These are phyloP conservation scores for Fratercula arctica DNA, from an alignment of 2,797 vertebrate genomes.

Conservation along the genomic window DNA sequence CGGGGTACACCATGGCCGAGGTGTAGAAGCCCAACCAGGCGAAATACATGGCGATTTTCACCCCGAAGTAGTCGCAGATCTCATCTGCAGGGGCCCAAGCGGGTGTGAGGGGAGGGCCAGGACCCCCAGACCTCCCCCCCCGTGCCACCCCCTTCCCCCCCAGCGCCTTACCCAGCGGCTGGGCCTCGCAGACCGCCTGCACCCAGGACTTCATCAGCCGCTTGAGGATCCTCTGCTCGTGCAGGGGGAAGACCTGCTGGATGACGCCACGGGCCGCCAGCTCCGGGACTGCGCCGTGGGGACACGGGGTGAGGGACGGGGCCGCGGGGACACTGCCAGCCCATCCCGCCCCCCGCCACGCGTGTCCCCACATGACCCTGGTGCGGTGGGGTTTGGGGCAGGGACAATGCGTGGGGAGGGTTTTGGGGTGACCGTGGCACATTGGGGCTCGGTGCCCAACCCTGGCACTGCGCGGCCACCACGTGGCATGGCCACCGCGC, in stretches of 20 bases:
- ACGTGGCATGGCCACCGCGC: background rate
- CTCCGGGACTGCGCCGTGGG: conserved; percentile 86
- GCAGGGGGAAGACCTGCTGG: conserved; percentile 94
- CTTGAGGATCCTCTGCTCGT: conserved; percentile 93
- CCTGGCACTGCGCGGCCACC: background rate
- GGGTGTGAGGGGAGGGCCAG: accelerated
- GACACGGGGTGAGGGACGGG: background rate
- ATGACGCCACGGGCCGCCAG: conserved; percentile 91
- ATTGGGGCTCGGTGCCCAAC: background rate
- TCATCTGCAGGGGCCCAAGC: conserved; percentile 78
- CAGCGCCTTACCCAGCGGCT: conserved; percentile 83
- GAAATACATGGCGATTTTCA: conserved; percentile 98
- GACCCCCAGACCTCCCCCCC: background rate
- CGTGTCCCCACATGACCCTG: background rate
- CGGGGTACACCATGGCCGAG: conserved; percentile 95
- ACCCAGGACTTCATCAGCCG: conserved; percentile 98
- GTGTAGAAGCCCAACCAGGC: conserved; percentile 99
- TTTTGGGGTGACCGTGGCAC: background rate
- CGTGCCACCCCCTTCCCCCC: too few species aligned
- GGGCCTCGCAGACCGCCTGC: conserved; percentile 94
- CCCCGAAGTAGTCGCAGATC: conserved; percentile 98
- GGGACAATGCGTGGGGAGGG: accelerated
- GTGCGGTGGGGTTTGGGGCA: background rate
- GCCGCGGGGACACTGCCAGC: background rate
- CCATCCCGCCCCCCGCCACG: background rate